Percentiles rank a stretch among this genome's conserved stretches.
Evolutionary conservation across 2,888 invertebrate species (phyloP).

Genomic region (Ariolimax columbianus): DNA sequence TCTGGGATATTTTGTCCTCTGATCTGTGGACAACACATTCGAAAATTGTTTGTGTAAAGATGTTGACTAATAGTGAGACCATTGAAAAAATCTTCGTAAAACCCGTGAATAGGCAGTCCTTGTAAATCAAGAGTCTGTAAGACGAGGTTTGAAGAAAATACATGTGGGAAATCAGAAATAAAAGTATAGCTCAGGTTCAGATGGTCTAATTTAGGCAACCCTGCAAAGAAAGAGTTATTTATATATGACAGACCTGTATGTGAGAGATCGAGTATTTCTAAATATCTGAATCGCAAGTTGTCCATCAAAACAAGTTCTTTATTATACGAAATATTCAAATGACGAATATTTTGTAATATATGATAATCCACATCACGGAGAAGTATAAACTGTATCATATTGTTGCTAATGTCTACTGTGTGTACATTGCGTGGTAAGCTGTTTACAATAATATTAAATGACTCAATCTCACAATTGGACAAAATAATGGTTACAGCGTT

Average conservation of each 20-base stretch:
- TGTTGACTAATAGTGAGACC: background rate
- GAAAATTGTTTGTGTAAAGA: background rate
- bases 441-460: background rate
- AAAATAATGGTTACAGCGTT: background rate
- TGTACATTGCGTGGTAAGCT: background rate
- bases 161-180: background rate
- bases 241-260: background rate
- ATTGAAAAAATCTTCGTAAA: background rate
- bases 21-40: slow-evolving; percentile 35
- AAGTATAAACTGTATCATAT: background rate
- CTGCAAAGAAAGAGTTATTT: background rate
- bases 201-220: background rate
- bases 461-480: background rate
- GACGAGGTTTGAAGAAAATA: background rate
- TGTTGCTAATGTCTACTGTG: background rate
- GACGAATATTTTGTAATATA: background rate
- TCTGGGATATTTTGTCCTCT: background rate
- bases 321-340: background rate
- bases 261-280: slow-evolving; percentile 33
- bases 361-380: background rate
- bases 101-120: background rate
- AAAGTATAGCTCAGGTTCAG: slow-evolving; percentile 5
- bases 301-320: too few species aligned
- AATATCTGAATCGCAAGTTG: background rate
- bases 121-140: slow-evolving; percentile 26